Base-by-base conservation (phyloP, 2,888 invertebrate genomes). In the Lithosia quadra region DNA sequence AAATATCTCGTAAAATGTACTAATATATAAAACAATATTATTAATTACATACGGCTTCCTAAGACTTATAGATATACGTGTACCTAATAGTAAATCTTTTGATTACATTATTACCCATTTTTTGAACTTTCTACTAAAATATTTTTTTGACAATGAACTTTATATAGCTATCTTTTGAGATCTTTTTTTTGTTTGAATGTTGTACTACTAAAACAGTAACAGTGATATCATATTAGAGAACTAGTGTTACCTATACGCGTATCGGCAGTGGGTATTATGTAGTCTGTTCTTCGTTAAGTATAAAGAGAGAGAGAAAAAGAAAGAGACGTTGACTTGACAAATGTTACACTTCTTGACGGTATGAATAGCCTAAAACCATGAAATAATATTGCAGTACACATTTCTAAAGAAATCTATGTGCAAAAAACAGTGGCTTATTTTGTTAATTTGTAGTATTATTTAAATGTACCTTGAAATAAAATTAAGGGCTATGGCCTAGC, bases 31-130 rank as follows among this genome's bases (percentile, higher is more conserved):
- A 34, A 22, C 33, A 24, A 33, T 28, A 49, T 13, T 18, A 28
- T 53, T 21, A 13, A 63, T 24, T 58, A 33, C 24, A 78, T 73
- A 72, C 74, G 71, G 73, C 56, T 75, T 74, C 62, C 36, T 75
- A 80, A 82, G 81, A 82, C 81, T 82, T 43, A 80, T 81, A 80
- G 81, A 61, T 60, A 71, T 82, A 80, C 73, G 28, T 68, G 22
- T 71, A 63, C n/a, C n/a, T n/a, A n/a, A n/a, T 63, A 72, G 74
- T 80, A 77, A 43, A 8, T 43, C 43, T 39, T 39, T 39, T 43
- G 18, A 43, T 43, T 43, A 43, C 43, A 43, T 36, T 36, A 1
- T 49, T 49, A 49, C 18, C 18, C n/a, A 18, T 18, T 49, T n/a
- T 49, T 49, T 49, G 49, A 49, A 49, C n/a, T 9, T n/a, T 9